phyloP scores from a whole-genome alignment of 2,888 invertebrate species.

The Lasiommata megera region DNA sequence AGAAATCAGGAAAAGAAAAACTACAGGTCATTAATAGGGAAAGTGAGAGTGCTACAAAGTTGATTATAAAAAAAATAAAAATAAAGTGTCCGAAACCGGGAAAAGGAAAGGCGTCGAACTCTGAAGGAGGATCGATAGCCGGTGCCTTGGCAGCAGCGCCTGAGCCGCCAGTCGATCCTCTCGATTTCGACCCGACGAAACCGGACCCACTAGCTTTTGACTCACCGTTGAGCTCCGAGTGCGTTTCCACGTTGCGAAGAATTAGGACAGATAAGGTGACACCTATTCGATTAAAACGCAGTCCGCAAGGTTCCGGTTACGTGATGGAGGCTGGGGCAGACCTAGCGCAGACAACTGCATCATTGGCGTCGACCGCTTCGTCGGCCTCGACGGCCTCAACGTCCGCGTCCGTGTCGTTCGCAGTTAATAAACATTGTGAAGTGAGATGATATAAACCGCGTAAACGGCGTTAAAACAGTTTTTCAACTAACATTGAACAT shows the following conservation, averaged over 20 bases:
- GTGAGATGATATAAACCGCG: slow-evolving; percentile 89
- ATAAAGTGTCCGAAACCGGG: slow-evolving; percentile 82
- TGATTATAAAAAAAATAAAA: slow-evolving; percentile 89
- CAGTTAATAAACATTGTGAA: slow-evolving; percentile 91
- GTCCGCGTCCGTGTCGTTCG: slow-evolving; percentile 59
- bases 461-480: slow-evolving; percentile 33
- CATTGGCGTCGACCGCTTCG: slow-evolving; percentile 40
- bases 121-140: slow-evolving; percentile 42
- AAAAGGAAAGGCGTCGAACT: slow-evolving; percentile 49
- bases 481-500: slow-evolving; percentile 17
- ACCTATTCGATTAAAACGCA: slow-evolving; percentile 92
- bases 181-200: slow-evolving; percentile 71
- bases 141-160: slow-evolving; percentile 51
- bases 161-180: slow-evolving; percentile 62
- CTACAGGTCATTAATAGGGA: slow-evolving; percentile 68
- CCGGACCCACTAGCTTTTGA: slow-evolving; percentile 72
- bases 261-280: slow-evolving; percentile 85
- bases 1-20: slow-evolving; percentile 81
- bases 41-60: slow-evolving; percentile 85
- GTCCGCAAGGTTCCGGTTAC: slow-evolving; percentile 88
- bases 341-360: slow-evolving; percentile 46
- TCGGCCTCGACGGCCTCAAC: slow-evolving; percentile 36
- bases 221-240: slow-evolving; percentile 63
- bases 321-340: slow-evolving; percentile 73
- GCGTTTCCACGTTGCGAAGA: slow-evolving; percentile 73